Evolutionary conservation across 2,113 vertebrate species (phyloP).

Genomic region (Chroicocephalus ridibundus): DNA sequence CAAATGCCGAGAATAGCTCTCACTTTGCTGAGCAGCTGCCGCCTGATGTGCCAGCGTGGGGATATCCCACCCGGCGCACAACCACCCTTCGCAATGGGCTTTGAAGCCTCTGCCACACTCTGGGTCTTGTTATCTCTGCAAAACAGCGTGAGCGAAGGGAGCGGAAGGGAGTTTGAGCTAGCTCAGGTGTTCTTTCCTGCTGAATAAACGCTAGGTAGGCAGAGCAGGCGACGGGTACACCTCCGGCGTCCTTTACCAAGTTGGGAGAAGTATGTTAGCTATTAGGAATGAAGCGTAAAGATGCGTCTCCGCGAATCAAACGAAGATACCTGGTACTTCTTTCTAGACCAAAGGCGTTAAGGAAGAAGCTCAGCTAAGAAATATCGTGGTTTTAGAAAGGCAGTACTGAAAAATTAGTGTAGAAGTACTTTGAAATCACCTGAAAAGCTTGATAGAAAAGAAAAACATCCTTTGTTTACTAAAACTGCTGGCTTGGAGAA

Average conservation of each 20-base stretch:
- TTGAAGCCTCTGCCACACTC: not conserved
- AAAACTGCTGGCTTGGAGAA: not conserved
- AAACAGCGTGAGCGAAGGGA: not conserved
- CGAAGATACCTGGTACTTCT: not conserved
- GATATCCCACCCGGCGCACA: not conserved
- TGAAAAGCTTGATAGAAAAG: not conserved
- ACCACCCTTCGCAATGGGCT: not conserved
- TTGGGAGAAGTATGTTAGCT: not conserved
- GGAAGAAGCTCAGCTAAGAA: not conserved
- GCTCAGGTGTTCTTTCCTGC: not conserved
- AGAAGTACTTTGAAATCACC: not conserved
- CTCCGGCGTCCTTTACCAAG: not conserved
- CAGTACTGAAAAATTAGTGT: not conserved
- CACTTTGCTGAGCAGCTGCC: not conserved
- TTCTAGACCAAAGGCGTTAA: not conserved
- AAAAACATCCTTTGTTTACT: not conserved
- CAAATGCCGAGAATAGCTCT: not conserved
- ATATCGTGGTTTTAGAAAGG: not conserved
- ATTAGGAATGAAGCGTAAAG: not conserved
- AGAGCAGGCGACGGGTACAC: not conserved
- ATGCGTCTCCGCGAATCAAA: not conserved
- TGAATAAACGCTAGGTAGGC: rapidly evolving
- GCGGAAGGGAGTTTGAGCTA: not conserved
- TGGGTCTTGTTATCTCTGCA: rapidly evolving
- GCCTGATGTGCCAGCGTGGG: too few species aligned